Conservation (phyloP, 1,140 invertebrate species). For the Leptinotarsa undecemlineata region DNA sequence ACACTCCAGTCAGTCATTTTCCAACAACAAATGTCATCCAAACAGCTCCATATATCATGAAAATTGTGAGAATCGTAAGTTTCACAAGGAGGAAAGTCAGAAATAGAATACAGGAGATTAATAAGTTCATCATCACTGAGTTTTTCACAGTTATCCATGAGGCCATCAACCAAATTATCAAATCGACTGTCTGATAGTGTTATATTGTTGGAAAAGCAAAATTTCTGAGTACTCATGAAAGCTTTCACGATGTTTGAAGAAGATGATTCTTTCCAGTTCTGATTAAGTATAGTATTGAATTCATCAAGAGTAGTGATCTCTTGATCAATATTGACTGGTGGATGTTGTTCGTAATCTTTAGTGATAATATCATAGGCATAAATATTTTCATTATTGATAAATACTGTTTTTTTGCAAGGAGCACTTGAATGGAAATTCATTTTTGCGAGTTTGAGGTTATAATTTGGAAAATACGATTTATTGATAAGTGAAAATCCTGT, state of each 20-base stretch:
- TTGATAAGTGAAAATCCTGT: no score
- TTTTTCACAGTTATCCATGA: conserved; percentile 53
- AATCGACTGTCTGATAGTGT: conserved; percentile 53
- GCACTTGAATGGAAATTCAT: not conserved
- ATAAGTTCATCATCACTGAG: conserved; percentile 56
- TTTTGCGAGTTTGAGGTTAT: not conserved
- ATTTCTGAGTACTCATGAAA: conserved; percentile 53
- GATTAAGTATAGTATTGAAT: conserved; percentile 40
- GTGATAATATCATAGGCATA: conserved; percentile 16
- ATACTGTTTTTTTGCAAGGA: conserved; percentile 14
- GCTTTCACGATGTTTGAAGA: conserved; percentile 49
- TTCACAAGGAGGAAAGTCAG: conserved; percentile 50
- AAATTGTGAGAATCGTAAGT: conserved; percentile 54
- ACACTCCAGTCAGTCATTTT: conserved; percentile 53
- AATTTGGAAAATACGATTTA: not conserved
- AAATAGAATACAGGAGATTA: conserved; percentile 50
- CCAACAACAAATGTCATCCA: conserved; percentile 60
- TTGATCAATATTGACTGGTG: not conserved
- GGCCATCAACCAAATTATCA: conserved; percentile 53
- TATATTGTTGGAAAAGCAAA: conserved; percentile 51
- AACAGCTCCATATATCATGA: conserved; percentile 59
- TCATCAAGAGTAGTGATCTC: conserved; percentile 26
- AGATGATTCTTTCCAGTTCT: conserved; percentile 39
- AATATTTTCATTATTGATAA: conserved; percentile 25
- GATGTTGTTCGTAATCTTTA: conserved; percentile 12